phyloP scores from a whole-genome alignment of 53 echinoderm and acorn worm genomes.

The Temnopleurus reevesii region DNA sequence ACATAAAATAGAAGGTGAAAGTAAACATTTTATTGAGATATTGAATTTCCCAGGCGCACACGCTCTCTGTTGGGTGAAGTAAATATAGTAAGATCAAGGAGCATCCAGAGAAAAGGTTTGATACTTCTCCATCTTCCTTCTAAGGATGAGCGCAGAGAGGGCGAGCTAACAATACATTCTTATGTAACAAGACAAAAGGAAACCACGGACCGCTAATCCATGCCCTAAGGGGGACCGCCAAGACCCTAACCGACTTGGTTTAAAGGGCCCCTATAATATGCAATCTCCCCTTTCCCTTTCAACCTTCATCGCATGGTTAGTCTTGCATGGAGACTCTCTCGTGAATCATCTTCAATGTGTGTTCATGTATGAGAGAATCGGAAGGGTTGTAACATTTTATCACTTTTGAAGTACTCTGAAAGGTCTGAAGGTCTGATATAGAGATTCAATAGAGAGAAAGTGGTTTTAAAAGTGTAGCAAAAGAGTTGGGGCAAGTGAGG shows the following conservation, averaged over 20 bases:
- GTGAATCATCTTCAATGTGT: background rate
- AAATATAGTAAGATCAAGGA: background rate
- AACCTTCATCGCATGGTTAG: background rate
- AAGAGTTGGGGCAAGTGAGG: no score
- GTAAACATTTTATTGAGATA: no score
- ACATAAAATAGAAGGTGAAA: no score
- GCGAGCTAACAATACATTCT: conserved; percentile 10
- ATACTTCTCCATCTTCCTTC: background rate
- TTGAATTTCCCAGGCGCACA: background rate
- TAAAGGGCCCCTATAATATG: conserved; percentile 12
- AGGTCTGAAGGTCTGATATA: no score
- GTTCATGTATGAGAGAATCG: background rate
- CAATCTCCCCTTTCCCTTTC: conserved; percentile 20
- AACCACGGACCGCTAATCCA: background rate
- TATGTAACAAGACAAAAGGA: conserved; percentile 30
- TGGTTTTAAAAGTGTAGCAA: no score
- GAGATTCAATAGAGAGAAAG: no score
- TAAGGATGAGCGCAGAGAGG: background rate
- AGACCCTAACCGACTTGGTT: conserved; percentile 37
- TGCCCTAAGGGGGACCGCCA: conserved; percentile 46
- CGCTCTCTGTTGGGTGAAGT: background rate
- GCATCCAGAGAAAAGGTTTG: background rate
- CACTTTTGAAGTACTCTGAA: no score
- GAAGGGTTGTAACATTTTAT: background rate
- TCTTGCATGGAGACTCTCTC: background rate